Conservation (phyloP, 2,113 vertebrate genomes). For the Tenebrosternarchus preto region DNA sequence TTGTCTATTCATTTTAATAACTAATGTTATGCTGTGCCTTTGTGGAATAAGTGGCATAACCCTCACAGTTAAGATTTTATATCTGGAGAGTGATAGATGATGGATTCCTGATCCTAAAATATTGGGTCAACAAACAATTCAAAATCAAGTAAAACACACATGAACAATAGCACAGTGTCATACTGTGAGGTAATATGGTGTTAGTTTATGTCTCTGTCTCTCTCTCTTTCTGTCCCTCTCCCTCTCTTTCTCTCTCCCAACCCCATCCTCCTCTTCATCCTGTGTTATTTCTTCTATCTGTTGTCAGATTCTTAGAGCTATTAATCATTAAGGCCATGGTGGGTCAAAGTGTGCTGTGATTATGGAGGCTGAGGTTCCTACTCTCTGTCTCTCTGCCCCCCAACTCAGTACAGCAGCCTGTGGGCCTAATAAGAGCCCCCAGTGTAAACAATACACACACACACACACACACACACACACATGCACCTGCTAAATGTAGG, state of each 20-base stretch:
- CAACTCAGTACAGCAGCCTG: conserved; percentile 64
- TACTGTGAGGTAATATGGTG: not conserved
- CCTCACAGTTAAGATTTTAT: not conserved
- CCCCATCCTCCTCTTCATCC: conserved; percentile 28
- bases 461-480: conserved; percentile 22
- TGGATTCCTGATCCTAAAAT: conserved; percentile 51
- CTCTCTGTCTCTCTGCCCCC: conserved; percentile 70
- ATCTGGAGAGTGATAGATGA: conserved; percentile 17
- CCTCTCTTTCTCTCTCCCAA: not conserved
- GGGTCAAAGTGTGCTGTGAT: conserved; percentile 68
- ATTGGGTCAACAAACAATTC: conserved; percentile 61
- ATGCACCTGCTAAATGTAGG: not conserved
- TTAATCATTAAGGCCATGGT: conserved; percentile 73
- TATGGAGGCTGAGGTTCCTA: conserved; percentile 70
- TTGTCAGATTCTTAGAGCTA: conserved; percentile 56
- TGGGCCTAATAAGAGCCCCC: conserved; percentile 72
- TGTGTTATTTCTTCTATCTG: conserved; percentile 5
- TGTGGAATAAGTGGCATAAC: not conserved
- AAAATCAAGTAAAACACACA: not conserved
- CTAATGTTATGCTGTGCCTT: no score
- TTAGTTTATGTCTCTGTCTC: conserved; percentile 22
- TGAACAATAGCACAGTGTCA: no score
- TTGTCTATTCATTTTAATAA: not conserved
- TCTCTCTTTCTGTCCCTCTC: conserved; percentile 9
- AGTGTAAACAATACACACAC: conserved; percentile 76